Percentiles rank a stretch among this genome's conserved stretches.
phyloP scores from a whole-genome alignment of 1,140 invertebrate species.

The Leptopilina clavipes region DNA sequence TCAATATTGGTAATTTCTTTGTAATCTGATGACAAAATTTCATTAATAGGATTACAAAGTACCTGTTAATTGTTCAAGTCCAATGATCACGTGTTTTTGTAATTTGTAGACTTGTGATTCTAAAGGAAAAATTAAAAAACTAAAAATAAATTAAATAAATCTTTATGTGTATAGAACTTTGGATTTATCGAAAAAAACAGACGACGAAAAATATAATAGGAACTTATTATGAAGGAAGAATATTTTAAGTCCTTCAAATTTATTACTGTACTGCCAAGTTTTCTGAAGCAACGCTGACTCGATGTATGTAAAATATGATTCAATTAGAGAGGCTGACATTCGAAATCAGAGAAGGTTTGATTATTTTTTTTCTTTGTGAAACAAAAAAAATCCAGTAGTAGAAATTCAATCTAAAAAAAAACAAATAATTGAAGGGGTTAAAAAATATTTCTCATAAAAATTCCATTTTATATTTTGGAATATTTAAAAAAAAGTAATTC shows the following conservation, averaged over 20 bases:
- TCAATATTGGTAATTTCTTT: background rate
- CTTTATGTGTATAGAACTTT: background rate
- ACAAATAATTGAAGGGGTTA: too few species aligned
- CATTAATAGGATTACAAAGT: background rate
- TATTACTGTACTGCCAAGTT: conserved; percentile 67
- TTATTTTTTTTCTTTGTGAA: background rate
- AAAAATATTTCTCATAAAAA: too few species aligned
- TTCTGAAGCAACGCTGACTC: conserved; percentile 53
- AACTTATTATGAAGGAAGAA: background rate
- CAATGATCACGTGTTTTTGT: conserved; percentile 16
- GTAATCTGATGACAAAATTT: background rate
- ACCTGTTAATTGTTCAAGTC: background rate
- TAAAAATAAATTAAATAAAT: background rate
- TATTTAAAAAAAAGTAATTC: too few species aligned
- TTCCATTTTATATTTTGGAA: too few species aligned
- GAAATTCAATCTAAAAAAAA: too few species aligned
- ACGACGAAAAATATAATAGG: conserved; percentile 37
- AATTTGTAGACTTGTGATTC: conserved; percentile 9
- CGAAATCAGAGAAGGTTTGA: background rate
- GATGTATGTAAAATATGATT: background rate
- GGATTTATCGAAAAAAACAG: conserved; percentile 25
- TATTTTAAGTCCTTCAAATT: conserved; percentile 62
- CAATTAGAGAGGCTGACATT: background rate
- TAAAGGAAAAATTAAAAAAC: background rate
- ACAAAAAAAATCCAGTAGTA: too few species aligned